Evolutionary conservation across 2,797 vertebrate genomes (phyloP), one percentile per base, ranked within the genome.

Genomic region (Trachurus trachurus): DNA sequence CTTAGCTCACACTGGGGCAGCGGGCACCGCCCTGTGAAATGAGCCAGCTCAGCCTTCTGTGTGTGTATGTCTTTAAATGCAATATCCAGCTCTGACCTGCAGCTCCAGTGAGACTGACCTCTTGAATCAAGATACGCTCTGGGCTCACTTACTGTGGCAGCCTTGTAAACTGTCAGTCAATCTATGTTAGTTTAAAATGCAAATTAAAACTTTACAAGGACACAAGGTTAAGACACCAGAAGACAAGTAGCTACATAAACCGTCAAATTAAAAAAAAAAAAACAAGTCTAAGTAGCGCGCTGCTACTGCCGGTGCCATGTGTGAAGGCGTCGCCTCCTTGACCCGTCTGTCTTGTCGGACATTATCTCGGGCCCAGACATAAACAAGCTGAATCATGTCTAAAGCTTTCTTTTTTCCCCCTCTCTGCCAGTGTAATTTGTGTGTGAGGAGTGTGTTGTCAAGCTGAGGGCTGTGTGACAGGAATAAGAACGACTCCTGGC

Each of bases 401-500:
- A 5, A n/a, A 26, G 21, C 47, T 1, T 37, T 0, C 9, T 22
- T 66, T n/a, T 42, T 75, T 26, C 45, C 11, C 45, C 11, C 6
- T 22, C 54, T 68, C 77, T 8, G 11, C 34, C 54, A 26, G 77
- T 37, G 64, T 71, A 70, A 22, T 75, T 70, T 80, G 66, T 69
- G 82, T 77, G 71, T 69, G 77, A 62, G 71, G 61, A 76, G 72
- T 34, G 70, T 89, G 70, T 72, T 83, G 81, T 73, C 61, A 72
- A 71, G 84, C 77, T 74, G 60, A 62, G 52, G 58, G 82, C 76
- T 79, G 80, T 90, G 91, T 93, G 91, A 93, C 90, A 86, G 84
- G 85, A 90, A 93, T 91, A 80, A 88, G 81, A 91, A 92, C 61
- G 21, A 90, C 78, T 85, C 53, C 63, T 60, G 76, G 76, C 74